A percentile compares a stretch with the other conserved stretches of the same genome.
phyloP scores from a whole-genome alignment of 2,113 vertebrate species.

The Morone saxatilis region DNA sequence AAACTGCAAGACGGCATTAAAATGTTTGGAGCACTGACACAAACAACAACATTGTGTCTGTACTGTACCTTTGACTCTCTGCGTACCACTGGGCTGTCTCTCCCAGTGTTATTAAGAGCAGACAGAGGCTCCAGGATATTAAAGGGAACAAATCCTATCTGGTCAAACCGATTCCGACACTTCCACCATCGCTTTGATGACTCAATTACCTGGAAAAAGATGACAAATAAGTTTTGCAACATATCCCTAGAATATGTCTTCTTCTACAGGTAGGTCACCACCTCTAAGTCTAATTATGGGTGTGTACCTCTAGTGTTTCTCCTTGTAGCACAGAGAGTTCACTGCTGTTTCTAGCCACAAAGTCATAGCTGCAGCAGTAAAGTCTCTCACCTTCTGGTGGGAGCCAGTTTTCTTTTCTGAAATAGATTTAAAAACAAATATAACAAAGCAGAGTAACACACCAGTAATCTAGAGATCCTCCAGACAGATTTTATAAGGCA shows the following conservation, averaged over 20 bases:
- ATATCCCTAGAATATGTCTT: neutral
- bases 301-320: constrained; percentile 86
- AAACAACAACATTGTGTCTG: neutral
- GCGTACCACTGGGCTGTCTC: constrained; percentile 41
- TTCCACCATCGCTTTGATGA: constrained; percentile 87
- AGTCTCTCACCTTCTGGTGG: constrained; percentile 67
- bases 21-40: constrained; percentile 11
- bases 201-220: constrained; percentile 79
- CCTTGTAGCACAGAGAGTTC: constrained; percentile 90
- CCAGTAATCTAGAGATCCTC: neutral
- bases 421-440: constrained; percentile 1
- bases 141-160: constrained; percentile 85
- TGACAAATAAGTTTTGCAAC: neutral
- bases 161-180: constrained; percentile 82
- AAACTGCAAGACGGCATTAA: neutral
- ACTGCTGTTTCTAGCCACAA: constrained; percentile 90
- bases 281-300: neutral
- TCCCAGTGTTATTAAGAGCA: constrained; percentile 57
- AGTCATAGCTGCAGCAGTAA: constrained; percentile 88
- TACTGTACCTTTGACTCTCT: constrained; percentile 69
- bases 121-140: constrained; percentile 85
- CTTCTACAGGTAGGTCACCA: neutral
- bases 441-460: neutral
- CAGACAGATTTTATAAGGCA: neutral
- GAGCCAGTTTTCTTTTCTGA: constrained; percentile 58